Evolutionary conservation across 2,113 vertebrate species (phyloP).

Genomic region (Oncorhynchus nerka): DNA sequence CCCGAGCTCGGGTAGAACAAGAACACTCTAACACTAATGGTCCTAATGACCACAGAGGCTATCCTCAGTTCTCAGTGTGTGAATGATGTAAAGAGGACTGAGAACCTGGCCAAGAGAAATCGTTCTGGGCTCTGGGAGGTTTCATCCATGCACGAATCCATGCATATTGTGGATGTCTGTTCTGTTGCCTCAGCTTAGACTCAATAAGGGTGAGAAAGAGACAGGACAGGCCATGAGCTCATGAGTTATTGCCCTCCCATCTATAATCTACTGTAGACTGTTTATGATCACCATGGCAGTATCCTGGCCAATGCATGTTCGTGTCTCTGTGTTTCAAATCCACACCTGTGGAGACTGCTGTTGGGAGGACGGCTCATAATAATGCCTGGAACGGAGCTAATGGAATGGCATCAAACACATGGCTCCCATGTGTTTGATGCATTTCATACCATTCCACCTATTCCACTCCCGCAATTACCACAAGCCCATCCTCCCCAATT

Average conservation of each 20-base stretch:
- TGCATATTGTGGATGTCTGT: background rate
- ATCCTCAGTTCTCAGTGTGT: background rate
- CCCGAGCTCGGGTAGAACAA: constrained; percentile 5
- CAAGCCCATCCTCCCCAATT: no score
- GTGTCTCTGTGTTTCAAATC: constrained; percentile 9
- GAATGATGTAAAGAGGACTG: background rate
- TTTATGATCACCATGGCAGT: background rate
- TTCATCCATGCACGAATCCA: background rate
- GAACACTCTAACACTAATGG: background rate
- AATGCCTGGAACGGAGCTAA: no score
- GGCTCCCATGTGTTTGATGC: no score
- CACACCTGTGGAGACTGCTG: no score
- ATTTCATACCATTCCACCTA: no score
- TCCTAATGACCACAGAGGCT: constrained; percentile 6
- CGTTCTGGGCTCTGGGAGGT: constrained; percentile 1
- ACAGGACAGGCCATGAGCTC: background rate
- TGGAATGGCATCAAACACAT: no score
- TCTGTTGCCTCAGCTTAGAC: constrained; percentile 10
- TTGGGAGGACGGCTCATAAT: no score
- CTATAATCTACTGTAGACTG: background rate
- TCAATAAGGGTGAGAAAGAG: constrained; percentile 5
- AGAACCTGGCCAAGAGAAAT: constrained; percentile 11
- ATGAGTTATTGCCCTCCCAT: background rate
- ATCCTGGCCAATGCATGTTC: background rate
- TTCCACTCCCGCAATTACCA: no score